These are phyloP conservation scores for Dendrocincla fuliginosa DNA, from an alignment of 2,797 vertebrate species.

Conservation along the genomic window DNA sequence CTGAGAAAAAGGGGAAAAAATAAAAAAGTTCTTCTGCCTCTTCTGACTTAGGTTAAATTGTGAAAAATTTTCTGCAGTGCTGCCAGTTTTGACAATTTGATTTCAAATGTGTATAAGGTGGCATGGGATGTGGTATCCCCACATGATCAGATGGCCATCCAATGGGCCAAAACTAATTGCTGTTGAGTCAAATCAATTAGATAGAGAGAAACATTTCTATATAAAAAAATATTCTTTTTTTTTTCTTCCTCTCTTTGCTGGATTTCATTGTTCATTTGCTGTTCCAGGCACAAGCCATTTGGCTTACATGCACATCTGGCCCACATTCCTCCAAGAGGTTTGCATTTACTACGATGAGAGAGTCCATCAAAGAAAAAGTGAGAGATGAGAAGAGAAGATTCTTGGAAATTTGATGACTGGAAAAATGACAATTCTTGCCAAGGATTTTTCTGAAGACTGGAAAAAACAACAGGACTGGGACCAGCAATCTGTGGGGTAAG, in stretches of 20 bases:
- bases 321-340: constrained; percentile 33
- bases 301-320: constrained; percentile 26
- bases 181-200: background rate
- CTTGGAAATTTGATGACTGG: constrained; percentile 63
- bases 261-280: constrained; percentile 45
- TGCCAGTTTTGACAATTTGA: background rate
- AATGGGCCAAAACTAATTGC: background rate
- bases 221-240: background rate
- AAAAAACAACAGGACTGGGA: constrained; percentile 63
- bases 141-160: background rate
- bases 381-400: constrained; percentile 43
- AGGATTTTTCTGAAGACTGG: constrained; percentile 70
- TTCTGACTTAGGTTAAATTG: background rate
- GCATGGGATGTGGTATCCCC: background rate
- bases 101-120: background rate
- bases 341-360: constrained; percentile 58
- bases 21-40: background rate
- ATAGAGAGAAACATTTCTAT: background rate
- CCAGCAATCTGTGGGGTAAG: constrained; percentile 63
- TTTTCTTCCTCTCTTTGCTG: background rate
- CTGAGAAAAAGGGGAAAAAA: background rate
- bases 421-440: constrained; percentile 70
- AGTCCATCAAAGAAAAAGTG: constrained; percentile 54
- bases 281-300: constrained; percentile 49
- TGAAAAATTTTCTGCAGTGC: background rate